Evolutionary conservation across 2,797 vertebrate genomes (phyloP).

Genomic region (Clarias platycephalus): DNA sequence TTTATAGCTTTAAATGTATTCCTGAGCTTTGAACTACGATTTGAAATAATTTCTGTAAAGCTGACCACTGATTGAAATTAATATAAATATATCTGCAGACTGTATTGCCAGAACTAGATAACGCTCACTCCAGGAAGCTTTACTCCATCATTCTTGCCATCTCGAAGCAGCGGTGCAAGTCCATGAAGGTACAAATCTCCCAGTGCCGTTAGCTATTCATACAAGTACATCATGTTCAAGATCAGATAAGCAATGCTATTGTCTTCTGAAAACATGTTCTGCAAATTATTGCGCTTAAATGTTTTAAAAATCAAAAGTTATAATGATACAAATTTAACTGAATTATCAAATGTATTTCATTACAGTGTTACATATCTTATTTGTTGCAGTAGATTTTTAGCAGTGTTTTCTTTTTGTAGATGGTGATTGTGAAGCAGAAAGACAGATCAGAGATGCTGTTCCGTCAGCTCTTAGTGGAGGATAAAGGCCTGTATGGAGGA

Average conservation of each 20-base stretch:
- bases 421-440: conserved; percentile 85
- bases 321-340: too few species aligned
- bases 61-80: conserved; percentile 11
- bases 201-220: not conserved
- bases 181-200: conserved; percentile 84
- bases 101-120: conserved; percentile 85
- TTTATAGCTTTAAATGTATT: not conserved
- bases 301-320: not conserved
- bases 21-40: not conserved
- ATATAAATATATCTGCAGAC: conserved; percentile 65
- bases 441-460: conserved; percentile 88
- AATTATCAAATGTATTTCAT: not conserved
- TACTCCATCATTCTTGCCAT: conserved; percentile 75
- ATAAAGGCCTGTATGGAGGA: conserved; percentile 87
- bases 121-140: conserved; percentile 81
- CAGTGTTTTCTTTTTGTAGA: conserved; percentile 66
- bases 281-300: too few species aligned
- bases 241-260: not conserved
- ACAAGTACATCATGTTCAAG: not conserved
- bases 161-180: conserved; percentile 80
- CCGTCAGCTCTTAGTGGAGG: conserved; percentile 92
- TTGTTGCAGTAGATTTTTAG: not conserved
- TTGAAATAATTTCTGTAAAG: not conserved
- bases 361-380: not conserved
- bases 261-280: conserved; percentile 3